Evolutionary conservation across 1,140 invertebrate species (phyloP).

Genomic region (Aplysia californica): DNA sequence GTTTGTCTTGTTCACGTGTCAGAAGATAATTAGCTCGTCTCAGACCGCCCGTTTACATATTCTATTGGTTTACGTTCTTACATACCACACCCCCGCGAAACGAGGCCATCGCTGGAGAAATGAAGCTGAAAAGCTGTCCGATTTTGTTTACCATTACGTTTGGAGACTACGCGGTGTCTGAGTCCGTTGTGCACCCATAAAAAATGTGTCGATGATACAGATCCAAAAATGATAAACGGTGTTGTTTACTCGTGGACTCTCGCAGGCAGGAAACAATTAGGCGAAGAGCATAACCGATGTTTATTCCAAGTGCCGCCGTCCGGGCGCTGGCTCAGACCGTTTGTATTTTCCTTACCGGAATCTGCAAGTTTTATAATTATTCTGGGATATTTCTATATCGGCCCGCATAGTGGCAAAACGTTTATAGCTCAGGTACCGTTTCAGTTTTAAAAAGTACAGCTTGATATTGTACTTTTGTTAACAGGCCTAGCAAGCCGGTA

Average conservation of each 20-base stretch:
- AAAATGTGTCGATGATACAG: slow-evolving; percentile 22
- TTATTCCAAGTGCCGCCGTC: slow-evolving; percentile 8
- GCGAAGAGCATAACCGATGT: slow-evolving; percentile 15
- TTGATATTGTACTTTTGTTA: too few species aligned
- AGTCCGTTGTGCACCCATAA: neutral
- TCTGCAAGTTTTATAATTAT: slow-evolving; percentile 1
- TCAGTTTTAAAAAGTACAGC: too few species aligned
- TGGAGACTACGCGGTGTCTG: neutral
- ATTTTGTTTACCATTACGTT: slow-evolving; percentile 17
- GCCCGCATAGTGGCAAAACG: too few species aligned
- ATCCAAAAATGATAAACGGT: slow-evolving; percentile 28
- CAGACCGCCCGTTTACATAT: too few species aligned
- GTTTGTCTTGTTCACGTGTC: too few species aligned
- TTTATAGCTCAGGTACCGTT: too few species aligned
- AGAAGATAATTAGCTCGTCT: too few species aligned
- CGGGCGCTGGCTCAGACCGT: slow-evolving; percentile 10
- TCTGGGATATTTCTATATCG: neutral
- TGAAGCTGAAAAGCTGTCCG: too few species aligned
- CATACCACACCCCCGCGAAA: too few species aligned
- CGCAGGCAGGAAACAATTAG: slow-evolving; percentile 23
- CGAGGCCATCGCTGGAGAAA: too few species aligned
- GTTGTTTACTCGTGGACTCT: slow-evolving; percentile 16
- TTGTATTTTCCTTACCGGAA: slow-evolving; percentile 15
- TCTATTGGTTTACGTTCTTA: too few species aligned
- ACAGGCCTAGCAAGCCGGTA: too few species aligned